Evolutionary conservation across 2,888 invertebrate species (phyloP), one percentile per base, ranked within the genome.

Genomic region (Rosalia funebris): DNA sequence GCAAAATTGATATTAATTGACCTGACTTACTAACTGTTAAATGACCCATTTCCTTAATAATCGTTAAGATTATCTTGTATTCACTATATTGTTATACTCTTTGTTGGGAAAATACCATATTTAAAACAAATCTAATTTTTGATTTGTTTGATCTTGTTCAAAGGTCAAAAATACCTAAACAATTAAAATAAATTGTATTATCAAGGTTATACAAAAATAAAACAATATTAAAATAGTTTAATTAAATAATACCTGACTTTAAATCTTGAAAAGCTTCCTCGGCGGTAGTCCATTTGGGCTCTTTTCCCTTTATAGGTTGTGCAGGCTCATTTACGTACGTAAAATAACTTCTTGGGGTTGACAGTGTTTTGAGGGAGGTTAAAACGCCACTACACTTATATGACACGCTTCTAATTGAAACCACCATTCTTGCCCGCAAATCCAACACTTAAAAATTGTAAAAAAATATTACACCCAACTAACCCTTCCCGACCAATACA

Each of bases 271-370:
- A 90, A 1, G 93, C 95, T 74, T 94, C 89, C 57, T 91, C 89
- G 0, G 92, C 88, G 3, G 87, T 83, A 12, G 89, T 84, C 83
- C 86, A 89, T 80, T 88, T 88, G 0, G 95, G 93, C 10, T 34
- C 34, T n/a, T 34, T 34, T n/a, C 66, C 89, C 86, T 20, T 86
- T 69, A 91, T 82, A 10, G 93, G 92, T 82, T 93, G 92, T 34
- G 93, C 87, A 39, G 94, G 87, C 79, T 94, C 93, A 65, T 89
- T 89, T 15, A 89, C 88, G 76, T 94, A 93, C 0, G 93, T 89
- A 78, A 89, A 92, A 81, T 88, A 93, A 57, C 79, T 87, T 74
- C 88, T 86, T 55, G 84, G 82, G 60, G 77, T 62, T 14, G 75
- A 68, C 15, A 61, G 46, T 41, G 66, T 63, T 53, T 71, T 71